Conservation (phyloP, 2,113 vertebrate species). For the Marcusenius ussheri region DNA sequence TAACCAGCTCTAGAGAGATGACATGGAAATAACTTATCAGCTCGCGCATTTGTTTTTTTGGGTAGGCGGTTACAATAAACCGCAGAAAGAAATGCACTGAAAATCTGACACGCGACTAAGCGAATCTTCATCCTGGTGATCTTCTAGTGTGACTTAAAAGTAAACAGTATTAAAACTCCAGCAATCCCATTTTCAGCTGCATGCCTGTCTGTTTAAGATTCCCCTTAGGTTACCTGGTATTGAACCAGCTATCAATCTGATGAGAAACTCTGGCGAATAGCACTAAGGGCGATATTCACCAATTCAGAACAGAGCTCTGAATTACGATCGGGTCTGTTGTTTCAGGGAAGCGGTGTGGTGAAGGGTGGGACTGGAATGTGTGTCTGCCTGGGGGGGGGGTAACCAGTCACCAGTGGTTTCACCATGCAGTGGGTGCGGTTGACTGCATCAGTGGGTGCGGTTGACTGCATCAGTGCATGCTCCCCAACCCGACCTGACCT, state of each 20-base stretch:
- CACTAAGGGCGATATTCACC: background rate
- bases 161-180: conserved; percentile 42
- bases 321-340: background rate
- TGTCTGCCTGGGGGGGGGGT: too few species aligned
- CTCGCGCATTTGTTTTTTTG: background rate
- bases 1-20: conserved; percentile 17
- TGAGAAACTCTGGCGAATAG: background rate
- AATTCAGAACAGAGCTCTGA: background rate
- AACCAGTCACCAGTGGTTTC: too few species aligned
- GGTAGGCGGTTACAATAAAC: conserved; percentile 34
- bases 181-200: conserved; percentile 25
- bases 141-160: conserved; percentile 26
- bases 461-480: too few species aligned
- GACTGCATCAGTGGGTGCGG: too few species aligned
- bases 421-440: too few species aligned
- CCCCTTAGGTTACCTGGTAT: conserved; percentile 18
- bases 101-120: conserved; percentile 49
- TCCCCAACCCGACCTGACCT: too few species aligned
- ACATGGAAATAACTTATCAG: conserved; percentile 10
- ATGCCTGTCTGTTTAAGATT: conserved; percentile 41
- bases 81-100: conserved; percentile 31
- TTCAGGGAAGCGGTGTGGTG: background rate
- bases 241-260: background rate
- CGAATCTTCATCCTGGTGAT: conserved; percentile 43
- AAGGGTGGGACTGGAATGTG: background rate